Base-by-base conservation (phyloP, 1,140 invertebrate genomes). In the Andricus grossulariae region DNA sequence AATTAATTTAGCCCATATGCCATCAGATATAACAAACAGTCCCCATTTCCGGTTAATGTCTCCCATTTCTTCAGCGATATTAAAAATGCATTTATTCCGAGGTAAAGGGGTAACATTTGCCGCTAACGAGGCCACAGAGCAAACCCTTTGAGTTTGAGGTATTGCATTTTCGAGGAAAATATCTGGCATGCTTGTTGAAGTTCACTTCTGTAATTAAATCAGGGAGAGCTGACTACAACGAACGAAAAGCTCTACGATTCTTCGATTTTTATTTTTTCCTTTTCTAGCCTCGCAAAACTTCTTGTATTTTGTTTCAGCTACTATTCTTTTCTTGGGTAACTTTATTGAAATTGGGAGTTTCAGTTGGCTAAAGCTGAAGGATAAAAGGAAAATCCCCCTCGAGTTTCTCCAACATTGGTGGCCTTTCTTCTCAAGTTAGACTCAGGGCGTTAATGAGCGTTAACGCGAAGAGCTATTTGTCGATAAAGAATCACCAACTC, bases 301-400 rank as follows among this genome's bases (percentile, higher is more conserved):
- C n/a, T 66, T 66, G 25, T 66, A 66, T 66, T 39, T 66, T 66
- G 60, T 66, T 66, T 66, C 25, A 66, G 60, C n/a, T 66, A 39
- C 60, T 16, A 66, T 66, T 66, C 60, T 66, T 66, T 32, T 66
- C 60, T 32, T 32, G 13, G 32, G 25, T 39, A 66, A 66, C 60
- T 66, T 66, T 66, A 66, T 66, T 66, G 60, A 66, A 66, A 66
- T 66, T 66, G 60, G 60, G 60, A 39, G 60, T 66, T 66, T 66
- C 32, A 32, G 60, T 66, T 45, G 39, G 39, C 39, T 45, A 1
- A 32, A 66, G 60, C 60, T 39, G n/a, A 66, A 66, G 60, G 60
- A 66, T 66, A 66, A 66, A 66, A 66, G 60, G 32, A 66, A 66
- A 66, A 66, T 66, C 60, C 60, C 45, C 57, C 32, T 25, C 60